Percentiles rank a stretch among this genome's conserved stretches.
Evolutionary conservation across 2,113 vertebrate species (phyloP).

Genomic region (Grantiella picta): DNA sequence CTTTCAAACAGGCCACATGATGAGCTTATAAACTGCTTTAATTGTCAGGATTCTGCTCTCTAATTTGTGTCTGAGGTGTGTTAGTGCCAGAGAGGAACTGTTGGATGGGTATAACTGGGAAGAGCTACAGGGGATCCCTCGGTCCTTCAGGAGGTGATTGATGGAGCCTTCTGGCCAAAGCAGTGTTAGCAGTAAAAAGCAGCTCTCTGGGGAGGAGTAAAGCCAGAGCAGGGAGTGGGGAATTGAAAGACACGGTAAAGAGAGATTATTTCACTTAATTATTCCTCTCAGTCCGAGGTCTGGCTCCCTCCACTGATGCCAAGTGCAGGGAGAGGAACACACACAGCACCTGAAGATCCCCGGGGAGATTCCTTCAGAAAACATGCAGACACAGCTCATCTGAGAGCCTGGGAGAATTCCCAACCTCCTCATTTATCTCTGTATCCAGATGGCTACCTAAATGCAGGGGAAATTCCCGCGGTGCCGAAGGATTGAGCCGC

Average conservation of each 20-base stretch:
- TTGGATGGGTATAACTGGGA: rapidly evolving
- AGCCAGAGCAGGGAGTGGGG: background rate
- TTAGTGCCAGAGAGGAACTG: rapidly evolving
- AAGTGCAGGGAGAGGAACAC: background rate
- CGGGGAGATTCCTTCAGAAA: background rate
- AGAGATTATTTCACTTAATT: slow-evolving; percentile 45
- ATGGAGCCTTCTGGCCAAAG: slow-evolving; percentile 15
- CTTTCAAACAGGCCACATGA: background rate
- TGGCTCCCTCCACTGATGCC: background rate
- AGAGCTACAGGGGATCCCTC: background rate
- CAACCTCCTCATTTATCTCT: background rate
- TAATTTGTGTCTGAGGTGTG: too few species aligned
- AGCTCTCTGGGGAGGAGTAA: slow-evolving; percentile 12
- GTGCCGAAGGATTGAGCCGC: background rate
- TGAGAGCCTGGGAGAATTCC: background rate
- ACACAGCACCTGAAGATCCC: background rate
- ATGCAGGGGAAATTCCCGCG: background rate
- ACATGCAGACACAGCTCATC: background rate
- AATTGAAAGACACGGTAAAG: background rate
- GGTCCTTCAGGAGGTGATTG: background rate
- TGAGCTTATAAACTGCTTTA: background rate
- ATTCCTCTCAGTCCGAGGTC: background rate
- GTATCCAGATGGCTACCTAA: background rate
- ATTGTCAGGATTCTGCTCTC: background rate
- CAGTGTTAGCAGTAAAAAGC: background rate